These are phyloP conservation scores for Leptinotarsa texana DNA, from an alignment of 1,140 invertebrate species.

Conservation along the genomic window DNA sequence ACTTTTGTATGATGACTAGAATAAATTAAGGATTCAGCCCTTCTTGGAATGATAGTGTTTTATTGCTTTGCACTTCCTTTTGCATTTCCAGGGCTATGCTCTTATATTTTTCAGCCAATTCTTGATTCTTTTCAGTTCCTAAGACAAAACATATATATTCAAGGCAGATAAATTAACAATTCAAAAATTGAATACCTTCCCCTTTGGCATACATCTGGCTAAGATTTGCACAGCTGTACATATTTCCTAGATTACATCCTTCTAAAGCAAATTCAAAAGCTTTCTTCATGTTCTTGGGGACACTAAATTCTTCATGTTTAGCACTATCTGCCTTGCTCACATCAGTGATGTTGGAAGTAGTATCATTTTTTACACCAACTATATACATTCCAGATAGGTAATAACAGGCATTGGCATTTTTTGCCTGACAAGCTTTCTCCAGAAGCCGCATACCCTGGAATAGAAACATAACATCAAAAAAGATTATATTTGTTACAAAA, in stretches of 20 bases:
- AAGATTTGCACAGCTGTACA: slow-evolving; percentile 85
- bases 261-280: slow-evolving; percentile 75
- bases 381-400: slow-evolving; percentile 79
- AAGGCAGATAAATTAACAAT: background rate
- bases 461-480: background rate
- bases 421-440: slow-evolving; percentile 70
- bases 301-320: slow-evolving; percentile 55
- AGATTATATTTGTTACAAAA: too few relatives aligned
- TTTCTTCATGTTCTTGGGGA: slow-evolving; percentile 73
- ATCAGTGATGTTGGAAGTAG: slow-evolving; percentile 26
- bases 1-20: background rate
- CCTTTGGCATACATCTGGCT: slow-evolving; percentile 80
- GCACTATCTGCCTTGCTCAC: slow-evolving; percentile 45
- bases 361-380: slow-evolving; percentile 64
- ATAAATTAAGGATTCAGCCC: slow-evolving; percentile 51
- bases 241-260: slow-evolving; percentile 79
- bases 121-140: slow-evolving; percentile 70
- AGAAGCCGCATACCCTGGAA: slow-evolving; percentile 67
- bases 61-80: slow-evolving; percentile 64
- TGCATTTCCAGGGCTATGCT: slow-evolving; percentile 71
- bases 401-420: slow-evolving; percentile 78
- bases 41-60: slow-evolving; percentile 69
- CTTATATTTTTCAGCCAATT: slow-evolving; percentile 73
- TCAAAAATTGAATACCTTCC: slow-evolving; percentile 56
- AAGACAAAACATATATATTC: slow-evolving; percentile 25